phyloP scores from a whole-genome alignment of 2,113 vertebrate genomes.

The Peucedramus taeniatus region DNA sequence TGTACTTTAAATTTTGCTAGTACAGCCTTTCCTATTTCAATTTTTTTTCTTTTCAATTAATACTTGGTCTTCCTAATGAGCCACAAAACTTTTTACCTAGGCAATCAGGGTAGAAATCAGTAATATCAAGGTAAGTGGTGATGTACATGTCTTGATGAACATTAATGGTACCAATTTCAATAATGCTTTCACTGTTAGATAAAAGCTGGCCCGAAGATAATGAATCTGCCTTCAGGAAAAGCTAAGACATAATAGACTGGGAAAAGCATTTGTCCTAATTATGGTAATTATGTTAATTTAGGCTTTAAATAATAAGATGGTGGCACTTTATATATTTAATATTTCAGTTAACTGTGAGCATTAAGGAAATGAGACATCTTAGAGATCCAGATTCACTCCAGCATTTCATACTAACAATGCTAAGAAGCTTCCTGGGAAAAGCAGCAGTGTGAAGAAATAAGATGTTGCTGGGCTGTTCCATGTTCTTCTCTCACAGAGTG shows the following conservation, averaged over 20 bases:
- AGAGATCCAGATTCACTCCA: not conserved
- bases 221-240: constrained; percentile 15
- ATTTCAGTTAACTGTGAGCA: not conserved
- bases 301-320: not conserved
- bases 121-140: not conserved
- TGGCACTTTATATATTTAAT: not conserved
- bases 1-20: not conserved
- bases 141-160: not conserved
- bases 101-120: not conserved
- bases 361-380: not conserved
- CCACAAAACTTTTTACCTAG: not conserved
- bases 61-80: not conserved
- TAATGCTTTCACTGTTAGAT: constrained; percentile 8
- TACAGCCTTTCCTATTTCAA: not conserved
- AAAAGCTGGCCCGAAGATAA: not conserved
- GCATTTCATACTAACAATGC: not conserved
- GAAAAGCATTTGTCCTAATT: constrained; percentile 6
- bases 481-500: not conserved
- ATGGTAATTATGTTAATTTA: constrained; percentile 16
- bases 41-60: not conserved
- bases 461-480: not conserved
- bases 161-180: constrained; percentile 27
- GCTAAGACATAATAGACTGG: not conserved
- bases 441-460: not conserved
- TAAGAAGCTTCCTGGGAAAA: not conserved